Base-by-base conservation (phyloP, 2,113 vertebrate species). In the Solea solea region DNA sequence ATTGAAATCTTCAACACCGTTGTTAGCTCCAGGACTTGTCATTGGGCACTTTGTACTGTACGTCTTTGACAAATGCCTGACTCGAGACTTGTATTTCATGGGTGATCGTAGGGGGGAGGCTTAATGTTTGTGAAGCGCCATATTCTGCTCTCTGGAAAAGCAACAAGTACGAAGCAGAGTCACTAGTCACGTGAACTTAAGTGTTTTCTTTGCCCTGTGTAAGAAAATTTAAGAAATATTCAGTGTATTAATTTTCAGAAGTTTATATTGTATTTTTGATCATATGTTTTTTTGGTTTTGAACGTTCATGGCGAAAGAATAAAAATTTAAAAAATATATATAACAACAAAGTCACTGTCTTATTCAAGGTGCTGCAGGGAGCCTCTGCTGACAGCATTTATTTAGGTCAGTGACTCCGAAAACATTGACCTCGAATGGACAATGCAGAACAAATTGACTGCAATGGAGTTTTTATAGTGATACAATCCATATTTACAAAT, bases 221-320 rank as follows among this genome's bases (percentile, higher is more conserved):
- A 80, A 82, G 78, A 89, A 89, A 87, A 59, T 44, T 67, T 77
- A 78, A 77, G 63, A 76, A 76, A 44, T 56, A 79, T 86, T 86
- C 80, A 72, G 68, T 90, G 85, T 92, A 83, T 88, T 91, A 78
- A 90, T 91, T 93, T 92, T 90, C 90, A 88, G 78, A 90, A 81
- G 79, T 92, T 92, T 93, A 93, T 93, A 91, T 92, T 94, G 91
- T 93, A 90, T 93, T 94, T 92, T 92, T 90, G 77, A 81, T 86
- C 87, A 86, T 92, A 88, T 86, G 52, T 79, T 82, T 83, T 79
- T 85, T 88, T 74, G 46, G 76, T 87, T 89, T 91, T 92, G 86
- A 75, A 90, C 89, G 82, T 86, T 88, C 82, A 85, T 90, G 79
- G 86, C 52, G 69, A 86, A 88, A 48, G 91, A 92, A 92, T 89